Evolutionary conservation across 2,888 invertebrate species (phyloP).

Genomic region (Drosophila anomalata): DNA sequence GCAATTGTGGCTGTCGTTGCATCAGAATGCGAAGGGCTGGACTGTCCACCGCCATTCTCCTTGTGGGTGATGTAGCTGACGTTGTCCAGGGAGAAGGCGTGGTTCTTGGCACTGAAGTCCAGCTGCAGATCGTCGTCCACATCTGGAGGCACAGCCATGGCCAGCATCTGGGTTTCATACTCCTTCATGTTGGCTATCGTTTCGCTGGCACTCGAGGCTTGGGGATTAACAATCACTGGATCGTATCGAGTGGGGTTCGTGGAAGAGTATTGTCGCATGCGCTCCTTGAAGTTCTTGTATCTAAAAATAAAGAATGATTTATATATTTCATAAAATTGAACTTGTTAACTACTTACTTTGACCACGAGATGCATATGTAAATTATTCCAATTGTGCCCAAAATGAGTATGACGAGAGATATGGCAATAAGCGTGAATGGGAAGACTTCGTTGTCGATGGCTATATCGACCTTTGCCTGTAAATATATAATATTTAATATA

Average conservation of each 20-base stretch:
- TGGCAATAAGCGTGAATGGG: slow-evolving; percentile 94
- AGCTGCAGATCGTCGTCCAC: slow-evolving; percentile 92
- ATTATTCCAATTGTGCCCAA: slow-evolving; percentile 94
- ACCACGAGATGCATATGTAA: slow-evolving; percentile 97
- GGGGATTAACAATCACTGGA: slow-evolving; percentile 86
- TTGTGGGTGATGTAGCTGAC: slow-evolving; percentile 95
- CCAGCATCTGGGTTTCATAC: slow-evolving; percentile 96
- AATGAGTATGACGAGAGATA: slow-evolving; percentile 95
- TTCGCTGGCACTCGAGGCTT: slow-evolving; percentile 84
- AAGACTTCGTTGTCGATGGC: slow-evolving; percentile 89
- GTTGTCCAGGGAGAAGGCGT: slow-evolving; percentile 94
- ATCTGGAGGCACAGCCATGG: slow-evolving; percentile 95
- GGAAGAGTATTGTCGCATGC: slow-evolving; percentile 90
- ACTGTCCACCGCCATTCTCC: slow-evolving; percentile 86
- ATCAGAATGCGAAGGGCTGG: slow-evolving; percentile 92
- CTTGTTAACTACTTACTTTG: slow-evolving; percentile 87
- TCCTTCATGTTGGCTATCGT: slow-evolving; percentile 90
- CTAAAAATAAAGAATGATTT: slow-evolving; percentile 83
- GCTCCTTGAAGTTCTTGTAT: slow-evolving; percentile 94
- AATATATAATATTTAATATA: not conserved
- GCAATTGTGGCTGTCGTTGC: slow-evolving; percentile 93
- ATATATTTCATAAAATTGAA: not conserved
- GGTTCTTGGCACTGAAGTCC: slow-evolving; percentile 94
- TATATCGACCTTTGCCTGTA: slow-evolving; percentile 85
- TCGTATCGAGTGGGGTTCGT: slow-evolving; percentile 89